Percentiles rank a stretch among this genome's conserved stretches.
These are phyloP conservation scores for Gouania willdenowi DNA, from an alignment of 2,797 vertebrate genomes.

Conservation along the genomic window DNA sequence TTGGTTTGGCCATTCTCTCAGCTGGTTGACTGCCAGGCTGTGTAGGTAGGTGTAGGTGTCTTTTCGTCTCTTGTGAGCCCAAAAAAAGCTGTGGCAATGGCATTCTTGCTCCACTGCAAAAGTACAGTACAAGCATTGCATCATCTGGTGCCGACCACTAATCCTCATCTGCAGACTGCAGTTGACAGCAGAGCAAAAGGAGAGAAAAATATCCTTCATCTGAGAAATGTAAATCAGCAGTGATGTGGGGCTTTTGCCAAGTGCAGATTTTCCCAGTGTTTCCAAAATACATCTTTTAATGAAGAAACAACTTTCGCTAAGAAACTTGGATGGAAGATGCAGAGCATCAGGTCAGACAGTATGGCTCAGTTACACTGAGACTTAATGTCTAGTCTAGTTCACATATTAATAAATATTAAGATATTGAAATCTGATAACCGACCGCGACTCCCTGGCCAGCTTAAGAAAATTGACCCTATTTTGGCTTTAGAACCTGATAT, in stretches of 20 bases:
- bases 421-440: conserved; percentile 25
- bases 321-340: too few relatives aligned
- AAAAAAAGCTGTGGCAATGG: conserved; percentile 36
- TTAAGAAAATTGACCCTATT: conserved; percentile 36
- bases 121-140: conserved; percentile 59
- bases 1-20: conserved; percentile 29
- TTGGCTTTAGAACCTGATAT: conserved; percentile 38
- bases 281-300: too few relatives aligned
- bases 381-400: conserved; percentile 2
- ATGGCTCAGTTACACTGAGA: conserved; percentile 18
- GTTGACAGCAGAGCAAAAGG: conserved; percentile 7
- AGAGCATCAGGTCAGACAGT: conserved; percentile 17
- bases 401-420: too few relatives aligned
- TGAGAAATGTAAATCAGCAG: conserved; percentile 34
- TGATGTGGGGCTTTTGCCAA: too few relatives aligned
- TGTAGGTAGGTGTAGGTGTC: conserved; percentile 65
- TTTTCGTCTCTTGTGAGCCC: conserved; percentile 46
- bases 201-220: too few relatives aligned
- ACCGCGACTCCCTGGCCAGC: conserved; percentile 39
- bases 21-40: conserved; percentile 30
- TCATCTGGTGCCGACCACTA: conserved; percentile 61
- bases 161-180: conserved; percentile 41
- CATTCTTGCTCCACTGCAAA: conserved; percentile 58
- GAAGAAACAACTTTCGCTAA: too few relatives aligned
- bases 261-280: conserved; percentile 32